Conservation (phyloP, 2,113 vertebrate genomes). For the Acrocephalus kingi region DNA sequence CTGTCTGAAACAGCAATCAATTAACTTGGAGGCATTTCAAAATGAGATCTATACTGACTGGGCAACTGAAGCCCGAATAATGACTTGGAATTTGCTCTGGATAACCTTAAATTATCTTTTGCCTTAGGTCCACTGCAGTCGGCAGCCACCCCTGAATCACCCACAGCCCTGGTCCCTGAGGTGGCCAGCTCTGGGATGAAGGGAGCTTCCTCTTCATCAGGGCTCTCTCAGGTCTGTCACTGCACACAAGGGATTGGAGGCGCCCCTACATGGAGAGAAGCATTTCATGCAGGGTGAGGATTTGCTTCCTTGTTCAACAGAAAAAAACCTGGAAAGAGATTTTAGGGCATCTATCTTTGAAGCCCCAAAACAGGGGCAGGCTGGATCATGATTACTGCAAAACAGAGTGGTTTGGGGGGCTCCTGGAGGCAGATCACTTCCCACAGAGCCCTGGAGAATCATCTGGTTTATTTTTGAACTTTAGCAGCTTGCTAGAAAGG, state of each 20-base stretch:
- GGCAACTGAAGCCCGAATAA: background rate
- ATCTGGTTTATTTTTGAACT: background rate
- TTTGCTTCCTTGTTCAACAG: background rate
- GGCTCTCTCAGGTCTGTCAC: background rate
- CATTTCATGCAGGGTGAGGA: background rate
- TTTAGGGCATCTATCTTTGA: background rate
- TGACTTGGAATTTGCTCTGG: background rate
- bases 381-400: background rate
- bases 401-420: background rate
- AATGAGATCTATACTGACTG: background rate
- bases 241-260: background rate
- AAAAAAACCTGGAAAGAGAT: background rate
- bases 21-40: constrained; percentile 13
- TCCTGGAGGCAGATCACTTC: background rate
- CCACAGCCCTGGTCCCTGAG: background rate
- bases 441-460: background rate
- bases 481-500: background rate
- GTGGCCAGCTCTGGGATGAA: background rate
- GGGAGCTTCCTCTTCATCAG: background rate
- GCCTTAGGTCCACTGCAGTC: background rate
- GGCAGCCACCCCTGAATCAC: background rate
- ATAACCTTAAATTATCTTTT: background rate
- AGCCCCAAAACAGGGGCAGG: background rate
- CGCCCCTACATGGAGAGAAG: background rate
- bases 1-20: constrained; percentile 9